Evolutionary conservation across 2,797 vertebrate genomes (phyloP), one percentile per base, ranked within the genome.

Genomic region (Epinephelus coioides): DNA sequence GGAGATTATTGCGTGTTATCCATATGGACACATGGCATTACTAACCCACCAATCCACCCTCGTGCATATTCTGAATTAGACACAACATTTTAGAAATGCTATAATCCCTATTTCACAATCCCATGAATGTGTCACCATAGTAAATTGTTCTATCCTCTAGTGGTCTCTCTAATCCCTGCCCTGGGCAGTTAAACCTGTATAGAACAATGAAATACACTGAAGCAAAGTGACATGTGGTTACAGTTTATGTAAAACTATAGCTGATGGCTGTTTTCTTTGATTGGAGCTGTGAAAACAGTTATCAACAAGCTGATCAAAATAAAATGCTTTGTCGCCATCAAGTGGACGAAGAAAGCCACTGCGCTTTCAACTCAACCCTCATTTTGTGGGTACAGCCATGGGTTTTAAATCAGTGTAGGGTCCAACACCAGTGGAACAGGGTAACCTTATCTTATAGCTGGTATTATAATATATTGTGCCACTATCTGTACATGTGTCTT

Each of bases 1-100:
- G 73, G 79, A 89, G 85, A 92, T 92, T 85, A 83, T 62, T 81
- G 54, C 17, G 15, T 60, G 67, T 87, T 21, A 84, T 77, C 75
- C 88, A 89, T 86, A 82, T 84, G 71, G 83, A 78, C 81, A 78
- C 75, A 79, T 68, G 69, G 72, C 12, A 78, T 79, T 82, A 85
- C 67, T 19, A 57, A 55, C 76, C 47, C 46, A 7, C 44, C 47
- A 68, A 57, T 18, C 73, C 76, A 53, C 65, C 72, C 27, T 71
- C 77, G 54, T 51, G 19, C 55, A 59, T 80, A 80, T 78, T 56
- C 53, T 27, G 40, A 83, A 47, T 51, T 76, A 66, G 63, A 64
- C 43, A 51, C 55, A 75, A 18, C 59, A 60, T 83, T 83, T 74
- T 43, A 10, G 6, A 73, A 86, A 69, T 38, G 73, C 73, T 15